phyloP scores from a whole-genome alignment of 37 sponge, comb jelly and placozoan species.

The Tethya wilhelma region DNA sequence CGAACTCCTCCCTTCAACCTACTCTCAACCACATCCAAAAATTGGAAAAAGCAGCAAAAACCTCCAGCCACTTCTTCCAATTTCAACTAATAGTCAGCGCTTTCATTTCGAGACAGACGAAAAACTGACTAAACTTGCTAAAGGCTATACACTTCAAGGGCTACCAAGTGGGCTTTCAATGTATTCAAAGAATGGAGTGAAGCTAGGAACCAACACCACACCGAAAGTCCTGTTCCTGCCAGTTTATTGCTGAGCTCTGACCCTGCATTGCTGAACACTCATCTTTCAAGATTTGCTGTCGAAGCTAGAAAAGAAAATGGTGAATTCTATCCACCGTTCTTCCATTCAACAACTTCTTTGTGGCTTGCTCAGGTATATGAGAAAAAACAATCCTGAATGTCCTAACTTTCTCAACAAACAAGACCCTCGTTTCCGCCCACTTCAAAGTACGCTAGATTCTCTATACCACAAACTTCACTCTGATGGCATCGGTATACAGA shows the following conservation, averaged over 20 bases:
- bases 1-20: no score
- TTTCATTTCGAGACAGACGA: no score
- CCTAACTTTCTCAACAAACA: not conserved
- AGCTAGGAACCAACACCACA: not conserved
- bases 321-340: not conserved
- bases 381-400: not conserved
- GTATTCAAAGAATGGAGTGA: conserved; percentile 1
- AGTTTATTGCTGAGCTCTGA: not conserved
- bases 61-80: no score
- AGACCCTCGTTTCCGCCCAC: not conserved
- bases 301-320: no score
- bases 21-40: no score
- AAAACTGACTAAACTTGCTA: no score
- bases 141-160: not conserved
- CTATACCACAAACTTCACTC: no score
- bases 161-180: not conserved
- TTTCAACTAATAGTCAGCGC: no score
- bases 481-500: conserved; percentile 7
- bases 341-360: not conserved
- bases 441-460: not conserved
- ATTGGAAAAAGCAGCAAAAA: no score
- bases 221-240: not conserved
- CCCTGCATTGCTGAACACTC: not conserved
- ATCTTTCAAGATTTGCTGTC: not conserved
- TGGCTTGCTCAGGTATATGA: not conserved